Base-by-base conservation (phyloP, 1,140 invertebrate genomes). In the Aradophagus sp. region DNA sequence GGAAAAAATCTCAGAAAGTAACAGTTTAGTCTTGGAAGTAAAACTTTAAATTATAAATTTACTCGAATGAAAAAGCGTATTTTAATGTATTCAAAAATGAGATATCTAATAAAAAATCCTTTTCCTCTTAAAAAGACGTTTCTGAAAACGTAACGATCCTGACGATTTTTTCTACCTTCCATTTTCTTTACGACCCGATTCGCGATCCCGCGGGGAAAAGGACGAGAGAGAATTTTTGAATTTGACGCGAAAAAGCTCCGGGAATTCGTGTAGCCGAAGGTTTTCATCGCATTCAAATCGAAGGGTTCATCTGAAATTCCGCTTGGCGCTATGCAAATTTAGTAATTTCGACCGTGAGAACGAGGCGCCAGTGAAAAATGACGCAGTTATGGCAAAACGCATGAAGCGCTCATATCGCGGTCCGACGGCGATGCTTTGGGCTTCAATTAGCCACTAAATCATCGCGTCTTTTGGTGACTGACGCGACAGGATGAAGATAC, bases 311-410 rank as follows among this genome's bases (percentile, higher is more conserved):
- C 47, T 55, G 42, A 35, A 56, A 66, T 66, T 56, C 62, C 44
- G 56, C 62, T 50, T 56, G 27, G 52, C 15, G 62, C 35, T 66
- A 66, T 66, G 62, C 62, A 66, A 66, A 66, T 66, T 66, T 16
- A 29, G 36, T 44, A 66, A 66, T 66, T 66, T 56, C 27, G 47
- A 48, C 61, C 42, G 13, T 41, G 38, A 45, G 47, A 53, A 53
- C 48, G 45, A 53, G 48, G 29, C 26, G 59, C 47, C 39, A 65
- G 48, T 47, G 42, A 65, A 65, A 65, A 65, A 53, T 63, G 45
- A 39, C 31, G 52, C 47, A 44, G 45, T 62, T 62, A 62, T 52
- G 58, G 31, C 15, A 17, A 29, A 62, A 45, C 39, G 16, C 44
- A 23, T 11, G 15, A 52, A 16, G 20, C 23, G 38, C 38, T 44